A percentile compares a stretch with the other conserved stretches of the same genome.
phyloP scores from a whole-genome alignment of 2,113 vertebrate species.

The Muntiacus reevesi region DNA sequence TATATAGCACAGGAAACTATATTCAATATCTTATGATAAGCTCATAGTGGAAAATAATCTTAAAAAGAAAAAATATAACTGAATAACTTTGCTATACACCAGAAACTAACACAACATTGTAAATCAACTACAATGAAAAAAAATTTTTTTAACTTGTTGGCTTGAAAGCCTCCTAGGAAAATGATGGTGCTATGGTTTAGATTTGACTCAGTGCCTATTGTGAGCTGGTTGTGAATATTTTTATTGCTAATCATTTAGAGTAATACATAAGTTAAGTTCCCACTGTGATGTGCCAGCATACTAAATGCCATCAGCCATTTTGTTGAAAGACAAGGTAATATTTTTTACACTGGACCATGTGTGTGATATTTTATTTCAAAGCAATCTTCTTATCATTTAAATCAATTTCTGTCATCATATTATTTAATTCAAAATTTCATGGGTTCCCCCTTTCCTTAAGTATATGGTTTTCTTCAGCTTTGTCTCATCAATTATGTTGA shows the following conservation, averaged over 20 bases:
- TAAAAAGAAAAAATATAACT: background rate
- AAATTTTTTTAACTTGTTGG: background rate
- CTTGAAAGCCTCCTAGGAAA: background rate
- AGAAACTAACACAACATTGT: background rate
- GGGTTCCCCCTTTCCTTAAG: background rate
- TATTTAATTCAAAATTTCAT: background rate
- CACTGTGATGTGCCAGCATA: background rate
- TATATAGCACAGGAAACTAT: too few relatives aligned
- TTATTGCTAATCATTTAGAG: background rate
- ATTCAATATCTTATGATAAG: too few relatives aligned
- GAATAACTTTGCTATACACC: background rate
- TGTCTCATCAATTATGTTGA: background rate
- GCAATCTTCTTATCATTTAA: background rate
- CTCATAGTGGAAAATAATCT: too few relatives aligned
- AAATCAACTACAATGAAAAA: background rate
- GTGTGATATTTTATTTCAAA: constrained; percentile 40
- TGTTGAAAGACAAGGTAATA: background rate
- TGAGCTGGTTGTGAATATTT: background rate
- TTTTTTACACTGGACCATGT: background rate
- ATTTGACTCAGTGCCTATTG: background rate
- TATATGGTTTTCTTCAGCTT: background rate
- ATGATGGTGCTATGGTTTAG: background rate
- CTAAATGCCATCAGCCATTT: background rate
- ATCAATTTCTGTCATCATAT: background rate
- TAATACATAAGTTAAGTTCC: background rate